A percentile compares a stretch with the other conserved stretches of the same genome.
Evolutionary conservation across 2,888 invertebrate genomes (phyloP).

Genomic region (Aspidapion aeneum): DNA sequence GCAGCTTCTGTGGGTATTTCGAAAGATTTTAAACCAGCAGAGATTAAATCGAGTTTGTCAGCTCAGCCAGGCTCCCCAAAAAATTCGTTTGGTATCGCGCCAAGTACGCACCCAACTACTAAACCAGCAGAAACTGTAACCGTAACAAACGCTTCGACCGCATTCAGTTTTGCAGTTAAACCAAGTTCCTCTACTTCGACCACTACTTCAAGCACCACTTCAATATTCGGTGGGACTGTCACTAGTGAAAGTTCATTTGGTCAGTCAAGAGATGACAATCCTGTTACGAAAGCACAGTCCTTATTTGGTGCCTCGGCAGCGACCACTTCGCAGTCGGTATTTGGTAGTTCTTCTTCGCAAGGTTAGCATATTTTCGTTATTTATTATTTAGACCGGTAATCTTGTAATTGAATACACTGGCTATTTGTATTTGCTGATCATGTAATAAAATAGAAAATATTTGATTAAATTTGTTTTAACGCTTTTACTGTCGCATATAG

Average conservation of each 20-base stretch:
- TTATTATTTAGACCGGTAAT: no score
- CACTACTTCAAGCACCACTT: conserved; percentile 15
- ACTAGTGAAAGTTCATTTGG: conserved; percentile 2
- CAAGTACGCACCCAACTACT: no score
- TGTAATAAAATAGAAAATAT: no score
- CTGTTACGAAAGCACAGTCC: not conserved
- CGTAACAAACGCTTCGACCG: not conserved
- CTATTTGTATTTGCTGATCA: no score
- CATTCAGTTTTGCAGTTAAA: not conserved
- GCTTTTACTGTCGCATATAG: no score
- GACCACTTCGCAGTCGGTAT: not conserved
- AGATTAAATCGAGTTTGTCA: not conserved
- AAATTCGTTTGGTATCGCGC: not conserved
- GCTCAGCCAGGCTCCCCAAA: not conserved
- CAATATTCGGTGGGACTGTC: conserved; percentile 11
- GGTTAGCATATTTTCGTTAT: not conserved
- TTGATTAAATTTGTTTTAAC: no score
- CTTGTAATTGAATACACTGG: no score
- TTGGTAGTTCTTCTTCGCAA: not conserved
- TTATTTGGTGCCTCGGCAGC: not conserved
- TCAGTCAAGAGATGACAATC: not conserved
- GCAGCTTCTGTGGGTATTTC: not conserved
- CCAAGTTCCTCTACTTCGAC: conserved; percentile 8
- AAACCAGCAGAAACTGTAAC: no score
- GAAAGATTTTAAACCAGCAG: not conserved